These are phyloP conservation scores for Amphiduros pacificus DNA, from an alignment of 2,888 invertebrate species.

Conservation along the genomic window DNA sequence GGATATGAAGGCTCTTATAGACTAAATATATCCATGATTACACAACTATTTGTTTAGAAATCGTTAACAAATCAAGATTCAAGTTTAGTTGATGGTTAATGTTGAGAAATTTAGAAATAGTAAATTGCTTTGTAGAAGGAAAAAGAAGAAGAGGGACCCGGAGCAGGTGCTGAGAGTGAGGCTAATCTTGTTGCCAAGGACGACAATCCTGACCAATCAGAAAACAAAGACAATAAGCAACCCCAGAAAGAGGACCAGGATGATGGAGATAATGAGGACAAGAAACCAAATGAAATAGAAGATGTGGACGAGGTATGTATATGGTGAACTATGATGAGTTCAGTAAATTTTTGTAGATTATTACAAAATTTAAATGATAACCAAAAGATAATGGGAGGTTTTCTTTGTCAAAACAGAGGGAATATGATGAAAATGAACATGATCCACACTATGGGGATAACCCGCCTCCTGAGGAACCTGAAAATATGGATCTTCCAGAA, in stretches of 20 bases:
- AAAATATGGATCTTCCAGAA: conserved; percentile 85
- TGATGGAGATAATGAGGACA: conserved; percentile 62
- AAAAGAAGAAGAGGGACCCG: conserved; percentile 60
- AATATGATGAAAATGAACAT: conserved; percentile 53
- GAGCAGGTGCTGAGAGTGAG: conserved; percentile 53
- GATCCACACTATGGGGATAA: conserved; percentile 47
- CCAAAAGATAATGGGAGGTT: no score
- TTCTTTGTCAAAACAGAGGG: no score
- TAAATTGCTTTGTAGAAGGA: no score
- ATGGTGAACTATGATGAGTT: not conserved
- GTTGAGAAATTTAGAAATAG: no score
- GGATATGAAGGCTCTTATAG: no score
- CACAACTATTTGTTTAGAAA: no score
- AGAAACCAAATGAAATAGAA: conserved; percentile 72
- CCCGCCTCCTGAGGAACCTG: conserved; percentile 67
- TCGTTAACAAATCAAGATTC: no score
- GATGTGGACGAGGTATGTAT: conserved; percentile 72
- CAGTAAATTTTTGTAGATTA: no score
- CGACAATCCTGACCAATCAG: conserved; percentile 55
- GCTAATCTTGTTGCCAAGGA: conserved; percentile 79
- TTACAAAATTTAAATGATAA: no score
- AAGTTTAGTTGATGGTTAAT: no score
- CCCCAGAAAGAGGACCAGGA: conserved; percentile 63
- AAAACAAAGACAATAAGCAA: conserved; percentile 59
- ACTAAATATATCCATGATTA: no score